These are phyloP conservation scores for Lota lota DNA, from an alignment of 2,113 vertebrate species.

Conservation along the genomic window DNA sequence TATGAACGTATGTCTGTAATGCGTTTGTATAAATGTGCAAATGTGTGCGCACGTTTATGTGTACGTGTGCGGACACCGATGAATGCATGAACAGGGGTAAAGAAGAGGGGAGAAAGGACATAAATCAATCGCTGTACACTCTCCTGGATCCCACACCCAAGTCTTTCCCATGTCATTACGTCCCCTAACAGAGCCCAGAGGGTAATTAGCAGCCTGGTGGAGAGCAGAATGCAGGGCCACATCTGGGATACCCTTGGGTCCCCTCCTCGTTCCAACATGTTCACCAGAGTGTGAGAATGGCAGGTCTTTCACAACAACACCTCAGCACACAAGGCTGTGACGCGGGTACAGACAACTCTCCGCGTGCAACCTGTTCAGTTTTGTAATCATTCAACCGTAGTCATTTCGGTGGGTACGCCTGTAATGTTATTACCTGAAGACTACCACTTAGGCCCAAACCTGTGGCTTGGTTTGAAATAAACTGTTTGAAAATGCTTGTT, in stretches of 20 bases:
- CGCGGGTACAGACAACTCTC: no score
- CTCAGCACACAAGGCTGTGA: slow-evolving; percentile 34
- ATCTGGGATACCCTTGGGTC: slow-evolving; percentile 69
- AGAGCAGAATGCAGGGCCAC: slow-evolving; percentile 60
- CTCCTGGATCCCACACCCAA: slow-evolving; percentile 39
- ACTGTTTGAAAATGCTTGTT: no score
- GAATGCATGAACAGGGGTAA: background rate
- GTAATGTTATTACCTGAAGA: no score
- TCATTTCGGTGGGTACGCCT: no score
- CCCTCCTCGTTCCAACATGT: slow-evolving; percentile 61
- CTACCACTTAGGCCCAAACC: no score
- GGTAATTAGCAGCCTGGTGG: slow-evolving; percentile 71
- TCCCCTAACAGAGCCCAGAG: slow-evolving; percentile 49
- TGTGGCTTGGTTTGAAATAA: no score
- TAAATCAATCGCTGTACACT: slow-evolving; percentile 59
- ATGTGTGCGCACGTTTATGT: background rate
- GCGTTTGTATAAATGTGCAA: slow-evolving; percentile 1
- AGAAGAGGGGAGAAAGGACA: slow-evolving; percentile 34
- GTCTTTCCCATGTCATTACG: slow-evolving; percentile 65
- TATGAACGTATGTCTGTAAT: slow-evolving; percentile 3
- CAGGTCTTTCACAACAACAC: slow-evolving; percentile 39
- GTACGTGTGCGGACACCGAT: background rate
- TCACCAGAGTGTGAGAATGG: slow-evolving; percentile 73
- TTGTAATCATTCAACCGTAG: no score
- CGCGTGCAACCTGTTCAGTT: no score